Evolutionary conservation across 2,888 invertebrate species (phyloP).

Genomic region (Halictus quadricinctus): DNA sequence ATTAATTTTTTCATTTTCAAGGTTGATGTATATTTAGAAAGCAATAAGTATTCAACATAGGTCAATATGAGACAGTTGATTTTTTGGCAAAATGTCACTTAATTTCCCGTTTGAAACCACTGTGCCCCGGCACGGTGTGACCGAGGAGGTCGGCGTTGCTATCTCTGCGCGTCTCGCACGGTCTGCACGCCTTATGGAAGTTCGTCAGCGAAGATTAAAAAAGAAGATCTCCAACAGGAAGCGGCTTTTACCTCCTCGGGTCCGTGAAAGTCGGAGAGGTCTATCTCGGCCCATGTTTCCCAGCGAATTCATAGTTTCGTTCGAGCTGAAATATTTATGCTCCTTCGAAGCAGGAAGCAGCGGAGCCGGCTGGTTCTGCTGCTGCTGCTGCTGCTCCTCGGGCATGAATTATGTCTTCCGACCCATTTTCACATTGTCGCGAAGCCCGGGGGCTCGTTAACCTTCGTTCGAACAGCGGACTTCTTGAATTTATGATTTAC

Average conservation of each 20-base stretch:
- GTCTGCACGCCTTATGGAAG: neutral
- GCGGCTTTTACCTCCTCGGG: conserved; percentile 21
- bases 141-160: neutral
- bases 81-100: too few relatives aligned
- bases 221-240: conserved; percentile 2
- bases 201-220: conserved; percentile 12
- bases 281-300: conserved; percentile 32
- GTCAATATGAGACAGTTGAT: too few relatives aligned
- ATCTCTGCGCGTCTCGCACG: neutral
- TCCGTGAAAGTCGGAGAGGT: conserved; percentile 56
- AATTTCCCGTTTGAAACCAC: too few relatives aligned
- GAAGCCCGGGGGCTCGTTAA: conserved; percentile 42
- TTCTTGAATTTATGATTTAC: conserved; percentile 62
- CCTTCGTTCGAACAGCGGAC: conserved; percentile 38
- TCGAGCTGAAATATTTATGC: conserved; percentile 60
- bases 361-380: conserved; percentile 25
- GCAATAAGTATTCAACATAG: too few relatives aligned
- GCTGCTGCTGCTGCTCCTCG: conserved; percentile 41
- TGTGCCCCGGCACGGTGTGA: neutral
- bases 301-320: conserved; percentile 62
- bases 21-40: too few relatives aligned
- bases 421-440: conserved; percentile 78
- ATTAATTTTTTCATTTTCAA: too few relatives aligned
- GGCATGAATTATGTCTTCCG: conserved; percentile 80
- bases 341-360: conserved; percentile 50